Percentiles rank a stretch among this genome's conserved stretches.
phyloP scores from a whole-genome alignment of 2,888 invertebrate genomes.

The Apamea anceps region DNA sequence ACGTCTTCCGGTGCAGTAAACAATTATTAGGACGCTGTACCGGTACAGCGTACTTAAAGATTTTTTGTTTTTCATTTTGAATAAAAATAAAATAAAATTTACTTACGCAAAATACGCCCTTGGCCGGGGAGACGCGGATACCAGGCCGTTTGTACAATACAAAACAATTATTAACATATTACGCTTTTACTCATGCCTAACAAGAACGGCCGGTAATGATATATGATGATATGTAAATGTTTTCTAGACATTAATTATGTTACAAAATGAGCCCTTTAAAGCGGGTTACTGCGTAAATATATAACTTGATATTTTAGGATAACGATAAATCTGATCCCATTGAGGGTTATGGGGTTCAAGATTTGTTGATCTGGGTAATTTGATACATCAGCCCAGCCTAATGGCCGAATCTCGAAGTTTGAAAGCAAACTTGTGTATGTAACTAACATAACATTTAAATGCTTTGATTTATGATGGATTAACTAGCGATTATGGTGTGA shows the following conservation, averaged over 20 bases:
- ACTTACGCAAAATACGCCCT: not conserved
- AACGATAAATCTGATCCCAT: conserved; percentile 52
- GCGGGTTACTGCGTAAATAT: conserved; percentile 17
- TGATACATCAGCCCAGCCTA: conserved; percentile 44
- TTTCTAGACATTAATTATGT: conserved; percentile 2
- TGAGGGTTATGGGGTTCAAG: conserved; percentile 45
- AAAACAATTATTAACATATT: not conserved
- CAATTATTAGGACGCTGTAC: too few species aligned
- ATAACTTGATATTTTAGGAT: conserved; percentile 59
- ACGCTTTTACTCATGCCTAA: not conserved
- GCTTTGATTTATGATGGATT: conserved; percentile 24
- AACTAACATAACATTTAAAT: conserved; percentile 16
- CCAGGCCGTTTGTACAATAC: not conserved
- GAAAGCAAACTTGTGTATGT: conserved; percentile 25
- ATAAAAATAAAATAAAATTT: too few species aligned
- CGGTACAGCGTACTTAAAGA: too few species aligned
- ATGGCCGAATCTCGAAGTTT: conserved; percentile 45
- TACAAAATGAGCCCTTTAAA: conserved; percentile 23
- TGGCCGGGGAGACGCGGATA: too few species aligned
- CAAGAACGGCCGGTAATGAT: not conserved
- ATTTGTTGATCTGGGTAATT: conserved; percentile 60
- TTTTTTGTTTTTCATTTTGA: too few species aligned
- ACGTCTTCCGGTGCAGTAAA: too few species aligned
- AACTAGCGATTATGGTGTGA: conserved; percentile 8
- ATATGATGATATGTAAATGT: not conserved